Conservation (phyloP, 2,113 vertebrate genomes). For the Aix galericulata region DNA sequence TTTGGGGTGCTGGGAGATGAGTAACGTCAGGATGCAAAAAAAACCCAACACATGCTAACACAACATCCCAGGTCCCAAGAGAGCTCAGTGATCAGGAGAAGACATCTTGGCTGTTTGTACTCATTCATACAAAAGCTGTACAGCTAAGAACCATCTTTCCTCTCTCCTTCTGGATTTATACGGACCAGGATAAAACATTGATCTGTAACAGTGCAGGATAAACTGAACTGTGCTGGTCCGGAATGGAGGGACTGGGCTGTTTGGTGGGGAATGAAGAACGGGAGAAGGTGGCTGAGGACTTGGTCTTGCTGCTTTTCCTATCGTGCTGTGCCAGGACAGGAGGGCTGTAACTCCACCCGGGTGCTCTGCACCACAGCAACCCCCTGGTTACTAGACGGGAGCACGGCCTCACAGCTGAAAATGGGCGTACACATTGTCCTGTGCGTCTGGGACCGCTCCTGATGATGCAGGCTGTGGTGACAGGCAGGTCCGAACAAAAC, state of each 20-base stretch:
- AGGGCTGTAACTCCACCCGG: neutral
- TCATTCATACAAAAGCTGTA: neutral
- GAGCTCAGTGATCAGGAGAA: neutral
- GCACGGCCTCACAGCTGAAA: neutral
- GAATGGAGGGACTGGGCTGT: neutral
- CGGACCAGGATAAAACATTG: neutral
- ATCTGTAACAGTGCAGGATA: neutral
- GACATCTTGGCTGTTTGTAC: neutral
- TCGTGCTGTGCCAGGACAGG: neutral
- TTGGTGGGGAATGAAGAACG: no score
- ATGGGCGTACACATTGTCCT: neutral
- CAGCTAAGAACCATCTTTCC: neutral
- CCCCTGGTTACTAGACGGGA: neutral
- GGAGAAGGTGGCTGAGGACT: no score
- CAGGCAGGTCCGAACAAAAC: neutral
- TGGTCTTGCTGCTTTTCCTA: no score
- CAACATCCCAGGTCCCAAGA: neutral
- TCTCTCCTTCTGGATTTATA: neutral
- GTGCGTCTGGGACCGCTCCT: neutral
- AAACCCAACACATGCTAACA: neutral
- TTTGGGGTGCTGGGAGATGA: neutral
- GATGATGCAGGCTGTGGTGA: neutral
- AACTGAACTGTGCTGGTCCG: neutral
- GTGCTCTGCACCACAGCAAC: neutral
- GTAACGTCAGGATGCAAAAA: conserved; percentile 11